A percentile compares a stretch with the other conserved stretches of the same genome.
Evolutionary conservation across 2,113 vertebrate species (phyloP).

Genomic region (Podarcis muralis): DNA sequence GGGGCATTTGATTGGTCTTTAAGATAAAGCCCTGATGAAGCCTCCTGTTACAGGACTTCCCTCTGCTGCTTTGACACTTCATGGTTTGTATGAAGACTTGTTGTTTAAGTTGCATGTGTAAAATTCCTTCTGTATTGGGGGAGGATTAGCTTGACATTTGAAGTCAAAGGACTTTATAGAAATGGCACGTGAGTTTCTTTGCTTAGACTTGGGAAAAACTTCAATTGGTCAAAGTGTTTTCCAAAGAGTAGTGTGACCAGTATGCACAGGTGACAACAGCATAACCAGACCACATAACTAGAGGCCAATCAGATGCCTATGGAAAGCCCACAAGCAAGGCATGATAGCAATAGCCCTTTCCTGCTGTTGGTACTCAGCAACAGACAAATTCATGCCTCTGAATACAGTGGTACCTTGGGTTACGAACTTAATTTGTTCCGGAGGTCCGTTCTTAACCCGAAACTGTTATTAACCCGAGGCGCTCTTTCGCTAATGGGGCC

Average conservation of each 20-base stretch:
- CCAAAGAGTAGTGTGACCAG: too few species aligned
- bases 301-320: not conserved
- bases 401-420: too few species aligned
- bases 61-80: not conserved
- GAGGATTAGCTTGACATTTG: not conserved
- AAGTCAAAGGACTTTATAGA: not conserved
- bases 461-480: too few species aligned
- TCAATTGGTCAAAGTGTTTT: not conserved
- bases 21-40: not conserved
- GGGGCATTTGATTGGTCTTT: not conserved
- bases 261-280: not conserved
- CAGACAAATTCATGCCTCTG: too few species aligned
- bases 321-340: too few species aligned
- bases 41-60: not conserved
- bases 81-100: slow-evolving; percentile 12
- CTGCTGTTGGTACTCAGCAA: too few species aligned
- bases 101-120: slow-evolving; percentile 27
- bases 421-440: too few species aligned
- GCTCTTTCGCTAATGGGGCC: too few species aligned
- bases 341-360: too few species aligned
- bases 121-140: slow-evolving; percentile 26
- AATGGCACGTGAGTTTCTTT: not conserved
- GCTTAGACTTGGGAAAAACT: not conserved
- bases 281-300: not conserved
- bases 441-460: too few species aligned